Evolutionary conservation across 1,140 invertebrate genomes (phyloP).

Genomic region (Lordiphosa collinella): DNA sequence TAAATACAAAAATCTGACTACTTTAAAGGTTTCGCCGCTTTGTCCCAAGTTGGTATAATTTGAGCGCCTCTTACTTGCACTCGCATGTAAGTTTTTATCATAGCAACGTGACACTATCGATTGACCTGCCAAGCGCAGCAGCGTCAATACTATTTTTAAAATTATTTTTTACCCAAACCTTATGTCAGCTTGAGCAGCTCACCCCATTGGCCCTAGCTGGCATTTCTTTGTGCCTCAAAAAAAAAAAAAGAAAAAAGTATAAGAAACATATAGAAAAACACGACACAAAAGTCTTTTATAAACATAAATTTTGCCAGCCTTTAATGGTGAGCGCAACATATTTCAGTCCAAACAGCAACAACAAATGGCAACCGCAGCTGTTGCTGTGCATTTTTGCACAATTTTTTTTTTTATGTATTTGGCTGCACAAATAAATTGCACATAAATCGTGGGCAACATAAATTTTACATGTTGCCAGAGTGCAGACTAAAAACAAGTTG

Average conservation of each 20-base stretch:
- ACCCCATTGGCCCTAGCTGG: too few species aligned
- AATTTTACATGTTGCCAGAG: slow-evolving; percentile 69
- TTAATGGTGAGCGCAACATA: slow-evolving; percentile 63
- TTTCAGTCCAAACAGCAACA: slow-evolving; percentile 38
- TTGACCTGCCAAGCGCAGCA: slow-evolving; percentile 32
- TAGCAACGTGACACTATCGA: slow-evolving; percentile 29
- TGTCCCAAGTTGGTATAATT: not conserved
- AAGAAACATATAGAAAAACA: slow-evolving; percentile 11
- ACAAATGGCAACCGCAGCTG: slow-evolving; percentile 62
- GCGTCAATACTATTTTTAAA: slow-evolving; percentile 41
- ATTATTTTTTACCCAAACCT: slow-evolving; percentile 1
- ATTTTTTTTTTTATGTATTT: slow-evolving; percentile 41
- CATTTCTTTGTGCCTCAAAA: not conserved
- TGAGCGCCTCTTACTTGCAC: not conserved
- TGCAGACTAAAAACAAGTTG: slow-evolving; percentile 62
- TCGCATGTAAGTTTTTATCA: not conserved
- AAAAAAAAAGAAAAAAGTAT: slow-evolving; percentile 22
- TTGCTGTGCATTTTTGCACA: slow-evolving; percentile 37
- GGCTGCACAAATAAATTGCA: slow-evolving; percentile 73
- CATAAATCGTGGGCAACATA: slow-evolving; percentile 75
- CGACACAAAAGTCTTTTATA: slow-evolving; percentile 54
- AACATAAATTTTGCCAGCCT: slow-evolving; percentile 71
- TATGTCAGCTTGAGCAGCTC: too few species aligned
- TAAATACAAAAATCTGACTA: too few species aligned
- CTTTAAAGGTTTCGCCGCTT: too few species aligned